Conservation (phyloP, 2,888 invertebrate genomes). For the Ischnura elegans region DNA sequence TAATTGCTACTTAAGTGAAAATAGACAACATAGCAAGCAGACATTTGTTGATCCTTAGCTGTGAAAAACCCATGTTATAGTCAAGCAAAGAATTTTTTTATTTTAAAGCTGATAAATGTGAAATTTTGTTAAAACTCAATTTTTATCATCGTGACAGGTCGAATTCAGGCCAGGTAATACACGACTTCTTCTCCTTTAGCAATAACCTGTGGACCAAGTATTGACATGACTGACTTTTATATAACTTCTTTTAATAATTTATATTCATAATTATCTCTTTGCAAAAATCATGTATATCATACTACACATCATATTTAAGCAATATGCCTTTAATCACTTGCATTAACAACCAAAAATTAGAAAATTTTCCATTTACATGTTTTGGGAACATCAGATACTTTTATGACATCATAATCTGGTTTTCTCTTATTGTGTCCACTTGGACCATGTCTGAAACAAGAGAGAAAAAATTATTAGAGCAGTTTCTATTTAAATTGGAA, state of each 20-base stretch:
- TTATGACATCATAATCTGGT: background rate
- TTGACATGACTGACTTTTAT: background rate
- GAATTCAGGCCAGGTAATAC: conserved; percentile 28
- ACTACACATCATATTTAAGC: background rate
- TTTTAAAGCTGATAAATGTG: background rate
- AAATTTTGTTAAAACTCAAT: conserved; percentile 18
- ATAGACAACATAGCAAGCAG: background rate
- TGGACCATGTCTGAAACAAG: conserved; percentile 54
- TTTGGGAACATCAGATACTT: background rate
- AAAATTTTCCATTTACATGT: background rate
- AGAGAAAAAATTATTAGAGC: conserved; percentile 34
- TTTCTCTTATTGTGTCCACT: conserved; percentile 45
- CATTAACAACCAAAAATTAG: background rate
- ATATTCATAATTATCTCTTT: background rate
- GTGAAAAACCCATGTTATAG: background rate
- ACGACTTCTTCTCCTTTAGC: background rate
- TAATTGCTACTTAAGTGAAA: background rate
- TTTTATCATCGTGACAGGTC: conserved; percentile 38
- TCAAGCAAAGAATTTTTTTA: background rate
- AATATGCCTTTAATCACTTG: no score
- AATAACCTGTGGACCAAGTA: background rate
- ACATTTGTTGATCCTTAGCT: background rate
- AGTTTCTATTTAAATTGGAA: no score
- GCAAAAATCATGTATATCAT: background rate
- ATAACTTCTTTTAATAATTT: conserved; percentile 5